Base-by-base conservation (phyloP, 2,113 vertebrate genomes). In the Nycticryphes semicollaris region DNA sequence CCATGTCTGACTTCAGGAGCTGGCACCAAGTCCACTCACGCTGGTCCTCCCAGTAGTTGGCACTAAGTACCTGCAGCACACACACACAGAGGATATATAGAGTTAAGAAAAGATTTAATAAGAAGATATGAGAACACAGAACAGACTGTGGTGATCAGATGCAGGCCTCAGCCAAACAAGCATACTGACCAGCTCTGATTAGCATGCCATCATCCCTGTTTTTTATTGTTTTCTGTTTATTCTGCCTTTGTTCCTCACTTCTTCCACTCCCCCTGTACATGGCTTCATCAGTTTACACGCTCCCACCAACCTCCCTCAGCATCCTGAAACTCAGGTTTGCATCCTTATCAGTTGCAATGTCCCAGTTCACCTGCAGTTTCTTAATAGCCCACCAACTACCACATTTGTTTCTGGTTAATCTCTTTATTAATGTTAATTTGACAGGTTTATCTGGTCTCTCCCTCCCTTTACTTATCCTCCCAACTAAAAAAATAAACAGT, bases 21-120 rank as follows among this genome's bases (percentile, higher is more conserved):
- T 72, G 73, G 7, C 45, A 62, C 2, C 3, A 3, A 5, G 7
- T 39, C n/a, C 14, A 16, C 5, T 30, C 12, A 14, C 2, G 2
- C 7, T 0, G 0, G 4, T 41, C 3, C 11, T 6, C 17, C 20
- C 30, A 53, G 14, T 1, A 67, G 8, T 47, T 53, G 43, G 3
- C 18, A 43, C 13, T 14, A 25, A 43, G 14, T 48, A 13, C 20
- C 12, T 54, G 35, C 12, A 72, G 14, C 37, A 43, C 14, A 66
- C 10, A 28, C 15, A 14, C 8, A n/a, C 4, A 17, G 0, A 1
- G 6, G 7, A 14, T n/a, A 54, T 6, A 5, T 19, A 56, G 39
- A 14, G 7, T 30, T 70, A 74, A 48, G n/a, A 48, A 60, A 48
- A 82, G 1, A 9, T 72, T 48, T 59, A 68, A 24, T 30, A 48